Base-by-base conservation (phyloP, 2,797 vertebrate genomes). In the Coendou prehensilis region DNA sequence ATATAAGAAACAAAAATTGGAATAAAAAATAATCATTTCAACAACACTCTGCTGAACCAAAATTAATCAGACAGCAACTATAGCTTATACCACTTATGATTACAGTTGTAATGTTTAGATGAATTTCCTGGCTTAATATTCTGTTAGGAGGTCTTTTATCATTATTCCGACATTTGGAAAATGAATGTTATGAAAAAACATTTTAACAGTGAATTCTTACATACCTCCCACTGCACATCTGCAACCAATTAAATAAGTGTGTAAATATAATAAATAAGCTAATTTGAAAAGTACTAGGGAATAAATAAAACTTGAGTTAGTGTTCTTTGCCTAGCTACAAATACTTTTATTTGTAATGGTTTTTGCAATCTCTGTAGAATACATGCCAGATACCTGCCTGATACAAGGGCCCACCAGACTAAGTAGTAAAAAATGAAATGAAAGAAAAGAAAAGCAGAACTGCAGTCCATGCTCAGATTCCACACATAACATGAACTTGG, bases 321-420 rank as follows among this genome's bases (percentile, higher is more conserved):
- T 97, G 98, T 98, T 99, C 98, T 98, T 98, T 98, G 98, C 98
- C 98, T 97, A 98, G 96, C 97, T 98, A 96, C 96, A 97, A 97
- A 97, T 99, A 99, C 99, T 98, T 98, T 97, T 98, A 98, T 99
- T 99, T 98, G 97, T 98, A 98, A 98, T 98, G 98, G 87, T 94
- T 98, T 98, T 98, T 97, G 96, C 92, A 98, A 87, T 98, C 97
- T 98, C 97, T 97, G 63, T 95, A 97, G 97, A 97, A 97, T 97
- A 97, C 63, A 94, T 97, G 96, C 97, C 95, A 98, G 97, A 98
- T 96, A 98, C 91, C 96, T 97, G 95, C 95, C 92, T 96, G 96
- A 97, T 97, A 98, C 95, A 98, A 97, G 84, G 97, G 96, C 97
- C 97, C 64, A 92, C 92, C 26, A 79, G 93, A 97, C 87, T 96